A percentile compares a stretch with the other conserved stretches of the same genome.
These are phyloP conservation scores for Lycia hirtaria DNA, from an alignment of 2,888 invertebrate genomes.

Conservation along the genomic window DNA sequence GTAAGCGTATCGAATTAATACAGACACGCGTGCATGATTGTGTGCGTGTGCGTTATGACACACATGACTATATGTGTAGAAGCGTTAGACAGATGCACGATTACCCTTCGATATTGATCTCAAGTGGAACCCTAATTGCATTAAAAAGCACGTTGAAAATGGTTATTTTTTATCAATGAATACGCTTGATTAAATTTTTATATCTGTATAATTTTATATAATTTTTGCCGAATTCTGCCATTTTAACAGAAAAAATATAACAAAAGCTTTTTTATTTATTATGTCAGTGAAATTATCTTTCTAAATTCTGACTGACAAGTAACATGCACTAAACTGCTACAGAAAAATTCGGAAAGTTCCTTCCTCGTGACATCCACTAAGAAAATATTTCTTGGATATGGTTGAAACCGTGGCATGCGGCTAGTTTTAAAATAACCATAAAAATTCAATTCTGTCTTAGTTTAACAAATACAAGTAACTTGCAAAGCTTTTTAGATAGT, in stretches of 20 bases:
- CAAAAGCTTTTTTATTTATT: too few relatives aligned
- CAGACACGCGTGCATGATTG: slow-evolving; percentile 21
- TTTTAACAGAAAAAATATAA: background rate
- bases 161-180: background rate
- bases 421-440: background rate
- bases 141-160: slow-evolving; percentile 39
- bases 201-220: background rate
- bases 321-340: too few relatives aligned
- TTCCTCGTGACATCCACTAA: too few relatives aligned
- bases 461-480: slow-evolving; percentile 2
- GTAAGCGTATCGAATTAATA: slow-evolving; percentile 21
- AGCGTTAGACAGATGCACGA: slow-evolving; percentile 57
- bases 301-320: too few relatives aligned
- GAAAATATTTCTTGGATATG: too few relatives aligned
- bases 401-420: too few relatives aligned
- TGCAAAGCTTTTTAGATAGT: slow-evolving; percentile 27
- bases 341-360: too few relatives aligned
- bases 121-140: slow-evolving; percentile 54
- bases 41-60: slow-evolving; percentile 11
- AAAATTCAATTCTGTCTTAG: background rate
- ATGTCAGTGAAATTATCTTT: too few relatives aligned
- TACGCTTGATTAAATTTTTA: slow-evolving; percentile 4
- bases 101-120: slow-evolving; percentile 45
- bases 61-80: slow-evolving; percentile 9
- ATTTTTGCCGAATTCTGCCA: background rate